A percentile compares a stretch with the other conserved stretches of the same genome.
phyloP scores from a whole-genome alignment of 1,140 invertebrate genomes.

The Oppia nitens region DNA sequence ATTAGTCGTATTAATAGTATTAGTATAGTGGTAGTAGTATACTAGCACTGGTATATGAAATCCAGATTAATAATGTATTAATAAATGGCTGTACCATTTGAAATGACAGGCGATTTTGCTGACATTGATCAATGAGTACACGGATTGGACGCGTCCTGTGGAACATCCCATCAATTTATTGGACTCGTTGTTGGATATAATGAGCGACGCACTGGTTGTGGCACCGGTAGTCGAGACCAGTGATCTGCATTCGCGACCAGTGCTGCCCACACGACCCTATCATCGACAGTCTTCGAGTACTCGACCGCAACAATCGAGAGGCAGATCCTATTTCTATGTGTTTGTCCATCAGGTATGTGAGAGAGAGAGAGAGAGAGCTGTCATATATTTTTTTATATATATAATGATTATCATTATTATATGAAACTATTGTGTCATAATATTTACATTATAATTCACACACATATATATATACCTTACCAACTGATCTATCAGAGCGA shows the following conservation, averaged over 20 bases:
- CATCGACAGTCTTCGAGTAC: not conserved
- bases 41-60: too few species aligned
- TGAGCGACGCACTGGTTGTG: conserved; percentile 42
- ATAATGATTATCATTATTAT: too few species aligned
- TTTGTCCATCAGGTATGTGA: conserved; percentile 80
- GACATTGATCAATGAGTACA: conserved; percentile 80
- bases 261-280: not conserved
- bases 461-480: too few species aligned
- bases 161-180: conserved; percentile 51
- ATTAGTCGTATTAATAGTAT: too few species aligned
- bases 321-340: conserved; percentile 60
- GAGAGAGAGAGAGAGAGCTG: too few species aligned
- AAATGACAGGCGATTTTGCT: conserved; percentile 91
- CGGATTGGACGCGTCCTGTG: conserved; percentile 68
- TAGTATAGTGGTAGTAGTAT: too few species aligned
- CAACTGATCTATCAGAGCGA: conserved; percentile 37
- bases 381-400: too few species aligned
- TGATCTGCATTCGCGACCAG: conserved; percentile 56
- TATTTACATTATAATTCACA: too few species aligned
- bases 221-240: conserved; percentile 79
- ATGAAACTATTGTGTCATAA: too few species aligned
- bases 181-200: conserved; percentile 30
- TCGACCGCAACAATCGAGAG: not conserved
- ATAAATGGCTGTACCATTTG: too few species aligned
- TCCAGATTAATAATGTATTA: too few species aligned